Conservation (phyloP, 2,113 vertebrate genomes). For the Aegypius monachus region DNA sequence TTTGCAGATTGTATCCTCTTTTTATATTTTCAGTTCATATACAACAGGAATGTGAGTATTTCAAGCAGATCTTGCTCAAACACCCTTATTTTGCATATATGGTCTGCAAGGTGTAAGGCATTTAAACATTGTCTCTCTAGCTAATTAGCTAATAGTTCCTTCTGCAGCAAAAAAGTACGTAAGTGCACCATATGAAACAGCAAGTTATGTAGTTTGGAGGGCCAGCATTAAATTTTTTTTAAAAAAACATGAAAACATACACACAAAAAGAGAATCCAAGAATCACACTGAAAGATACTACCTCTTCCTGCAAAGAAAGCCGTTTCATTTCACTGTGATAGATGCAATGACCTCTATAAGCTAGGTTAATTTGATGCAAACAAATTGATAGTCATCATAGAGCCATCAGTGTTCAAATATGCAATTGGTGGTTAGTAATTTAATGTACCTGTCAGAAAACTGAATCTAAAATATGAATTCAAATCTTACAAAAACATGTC, state of each 20-base stretch:
- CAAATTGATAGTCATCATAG: neutral
- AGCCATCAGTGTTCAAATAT: neutral
- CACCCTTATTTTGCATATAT: neutral
- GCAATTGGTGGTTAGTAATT: neutral
- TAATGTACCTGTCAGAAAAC: neutral
- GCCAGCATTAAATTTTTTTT: neutral
- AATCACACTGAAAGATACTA: neutral
- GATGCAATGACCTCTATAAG: neutral
- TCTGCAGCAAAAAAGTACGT: neutral
- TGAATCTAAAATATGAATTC: neutral
- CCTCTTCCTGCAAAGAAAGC: neutral
- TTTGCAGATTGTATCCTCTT: neutral
- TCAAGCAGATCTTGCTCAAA: neutral
- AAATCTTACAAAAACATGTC: neutral
- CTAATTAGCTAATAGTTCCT: neutral
- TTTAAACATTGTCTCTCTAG: neutral
- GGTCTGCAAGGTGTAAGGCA: neutral
- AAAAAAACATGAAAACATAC: neutral
- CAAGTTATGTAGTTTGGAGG: neutral
- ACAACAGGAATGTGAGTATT: neutral
- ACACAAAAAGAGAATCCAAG: neutral
- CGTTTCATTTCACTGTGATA: neutral
- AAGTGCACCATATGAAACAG: neutral
- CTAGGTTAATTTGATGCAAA: neutral
- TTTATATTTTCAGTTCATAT: neutral